phyloP scores from a whole-genome alignment of 2,797 vertebrate species.

The Myotis vivesi region DNA sequence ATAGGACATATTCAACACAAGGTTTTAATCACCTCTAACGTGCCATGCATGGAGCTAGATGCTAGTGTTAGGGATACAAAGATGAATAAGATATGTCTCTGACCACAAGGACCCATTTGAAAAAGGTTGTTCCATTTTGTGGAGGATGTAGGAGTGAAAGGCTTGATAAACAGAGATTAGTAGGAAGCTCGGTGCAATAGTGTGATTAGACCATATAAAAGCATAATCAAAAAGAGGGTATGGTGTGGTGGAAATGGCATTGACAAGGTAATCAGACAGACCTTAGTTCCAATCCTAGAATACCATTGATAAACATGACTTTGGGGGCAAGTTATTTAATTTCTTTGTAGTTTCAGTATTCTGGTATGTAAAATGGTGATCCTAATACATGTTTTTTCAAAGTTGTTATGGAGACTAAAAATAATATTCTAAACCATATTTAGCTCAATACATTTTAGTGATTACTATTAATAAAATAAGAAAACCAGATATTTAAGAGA shows the following conservation, averaged over 20 bases:
- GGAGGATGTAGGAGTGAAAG: background rate
- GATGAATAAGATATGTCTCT: background rate
- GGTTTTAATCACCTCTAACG: background rate
- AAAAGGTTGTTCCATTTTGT: background rate
- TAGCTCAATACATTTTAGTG: constrained; percentile 1
- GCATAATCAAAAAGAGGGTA: background rate
- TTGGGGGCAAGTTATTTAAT: background rate
- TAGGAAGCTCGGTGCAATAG: background rate
- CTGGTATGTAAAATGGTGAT: background rate
- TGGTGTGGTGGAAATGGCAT: background rate
- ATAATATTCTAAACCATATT: background rate
- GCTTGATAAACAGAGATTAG: background rate
- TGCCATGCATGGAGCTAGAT: background rate
- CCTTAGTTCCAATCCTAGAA: background rate
- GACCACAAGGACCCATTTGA: background rate
- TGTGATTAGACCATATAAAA: background rate
- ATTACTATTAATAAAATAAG: background rate
- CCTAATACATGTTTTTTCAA: constrained; percentile 7
- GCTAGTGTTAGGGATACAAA: background rate
- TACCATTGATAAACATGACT: background rate
- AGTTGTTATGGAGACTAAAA: constrained; percentile 13
- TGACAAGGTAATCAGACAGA: background rate
- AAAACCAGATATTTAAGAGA: background rate
- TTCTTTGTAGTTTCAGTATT: constrained; percentile 44
- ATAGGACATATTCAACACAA: background rate